Conservation (phyloP, 2,888 invertebrate genomes). For the Sinotaia quadrata region DNA sequence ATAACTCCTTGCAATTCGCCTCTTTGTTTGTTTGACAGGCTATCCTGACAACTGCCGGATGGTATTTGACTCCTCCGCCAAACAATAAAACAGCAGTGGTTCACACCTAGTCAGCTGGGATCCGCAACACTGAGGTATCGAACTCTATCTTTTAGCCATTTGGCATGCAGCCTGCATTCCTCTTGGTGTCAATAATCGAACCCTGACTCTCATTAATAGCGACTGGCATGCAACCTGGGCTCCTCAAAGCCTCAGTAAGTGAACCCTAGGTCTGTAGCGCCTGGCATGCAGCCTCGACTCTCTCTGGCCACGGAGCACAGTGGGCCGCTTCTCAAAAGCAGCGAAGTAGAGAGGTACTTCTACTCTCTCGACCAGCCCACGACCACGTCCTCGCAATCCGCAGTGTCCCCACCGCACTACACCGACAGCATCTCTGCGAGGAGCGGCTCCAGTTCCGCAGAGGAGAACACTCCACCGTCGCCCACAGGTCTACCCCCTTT, state of each 20-base stretch:
- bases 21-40: no score
- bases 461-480: constrained; percentile 24
- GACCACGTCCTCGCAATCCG: constrained; percentile 40
- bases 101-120: no score
- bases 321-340: constrained; percentile 57
- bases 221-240: neutral
- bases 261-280: constrained; percentile 1
- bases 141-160: no score
- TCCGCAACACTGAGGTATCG: no score
- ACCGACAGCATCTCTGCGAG: constrained; percentile 43
- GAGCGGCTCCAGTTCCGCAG: constrained; percentile 8
- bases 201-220: neutral
- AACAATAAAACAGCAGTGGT: no score
- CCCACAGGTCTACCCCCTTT: constrained; percentile 14
- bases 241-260: neutral
- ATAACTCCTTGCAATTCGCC: no score
- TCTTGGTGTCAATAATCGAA: no score
- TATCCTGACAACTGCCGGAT: no score
- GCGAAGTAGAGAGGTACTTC: constrained; percentile 65
- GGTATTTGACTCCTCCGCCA: no score
- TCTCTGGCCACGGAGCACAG: constrained; percentile 42
- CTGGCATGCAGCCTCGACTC: constrained; percentile 57
- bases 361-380: constrained; percentile 46
- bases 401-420: constrained; percentile 39
- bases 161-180: no score